Evolutionary conservation across 2,888 invertebrate genomes (phyloP).

Genomic region (Oasisia sp.): DNA sequence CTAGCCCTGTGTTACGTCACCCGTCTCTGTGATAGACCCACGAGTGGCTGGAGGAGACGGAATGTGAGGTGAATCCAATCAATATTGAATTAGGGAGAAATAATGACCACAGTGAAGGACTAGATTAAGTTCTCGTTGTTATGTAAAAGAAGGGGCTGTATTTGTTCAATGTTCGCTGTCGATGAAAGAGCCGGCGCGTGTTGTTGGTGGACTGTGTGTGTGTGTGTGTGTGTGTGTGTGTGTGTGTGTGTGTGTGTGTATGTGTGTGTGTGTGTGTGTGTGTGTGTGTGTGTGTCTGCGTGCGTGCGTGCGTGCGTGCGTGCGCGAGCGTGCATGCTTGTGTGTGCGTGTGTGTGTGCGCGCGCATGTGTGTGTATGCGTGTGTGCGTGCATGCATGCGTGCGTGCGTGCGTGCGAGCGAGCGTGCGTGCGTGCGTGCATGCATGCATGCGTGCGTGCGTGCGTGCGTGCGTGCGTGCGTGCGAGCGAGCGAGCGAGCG

Average conservation of each 20-base stretch:
- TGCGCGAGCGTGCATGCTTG: neutral
- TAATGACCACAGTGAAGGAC: neutral
- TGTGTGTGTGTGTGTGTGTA: neutral
- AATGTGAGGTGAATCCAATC: neutral
- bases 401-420: too few species aligned
- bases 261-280: neutral
- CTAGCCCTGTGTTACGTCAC: neutral
- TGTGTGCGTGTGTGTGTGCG: too few species aligned
- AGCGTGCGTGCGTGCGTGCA: too few species aligned
- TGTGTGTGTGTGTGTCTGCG: neutral
- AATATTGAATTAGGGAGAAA: conserved; percentile 5
- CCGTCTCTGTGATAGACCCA: neutral
- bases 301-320: neutral
- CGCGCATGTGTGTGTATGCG: too few species aligned
- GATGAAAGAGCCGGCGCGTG: neutral
- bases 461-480: neutral
- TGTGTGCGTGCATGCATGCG: too few species aligned
- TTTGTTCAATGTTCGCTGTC: neutral
- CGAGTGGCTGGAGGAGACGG: neutral
- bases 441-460: neutral
- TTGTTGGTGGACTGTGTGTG: neutral
- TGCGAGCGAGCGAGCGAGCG: too few species aligned
- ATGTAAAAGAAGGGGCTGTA: neutral
- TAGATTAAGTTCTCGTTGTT: neutral
- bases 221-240: neutral